Conservation (phyloP, 2,797 vertebrate species). For the Threskiornis aethiopicus region DNA sequence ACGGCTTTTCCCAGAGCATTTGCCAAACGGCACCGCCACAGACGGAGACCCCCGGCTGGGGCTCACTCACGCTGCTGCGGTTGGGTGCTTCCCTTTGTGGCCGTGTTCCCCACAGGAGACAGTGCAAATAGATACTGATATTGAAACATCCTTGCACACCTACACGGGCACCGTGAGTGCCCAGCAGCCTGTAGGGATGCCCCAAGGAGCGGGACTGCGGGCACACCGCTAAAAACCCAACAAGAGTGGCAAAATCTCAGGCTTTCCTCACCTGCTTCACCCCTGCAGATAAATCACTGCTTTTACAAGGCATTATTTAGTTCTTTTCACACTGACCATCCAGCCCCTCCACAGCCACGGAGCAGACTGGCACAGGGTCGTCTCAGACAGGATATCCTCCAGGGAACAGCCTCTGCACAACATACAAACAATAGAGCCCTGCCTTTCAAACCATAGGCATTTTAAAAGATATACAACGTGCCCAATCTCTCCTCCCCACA, state of each 20-base stretch:
- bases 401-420: conserved; percentile 71
- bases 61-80: not conserved
- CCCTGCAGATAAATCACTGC: conserved; percentile 5
- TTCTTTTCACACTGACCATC: conserved; percentile 43
- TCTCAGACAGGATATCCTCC: conserved; percentile 82
- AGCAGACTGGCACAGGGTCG: conserved; percentile 69
- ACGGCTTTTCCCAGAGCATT: not conserved
- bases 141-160: not conserved
- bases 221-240: not conserved
- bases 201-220: not conserved
- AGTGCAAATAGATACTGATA: not conserved
- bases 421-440: conserved; percentile 70
- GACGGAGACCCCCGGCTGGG: not conserved
- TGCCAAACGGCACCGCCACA: not conserved
- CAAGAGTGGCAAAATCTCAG: not conserved
- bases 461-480: not conserved
- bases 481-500: not conserved
- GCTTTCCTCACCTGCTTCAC: not conserved
- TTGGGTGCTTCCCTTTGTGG: not conserved
- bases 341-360: conserved; percentile 57
- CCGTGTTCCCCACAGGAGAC: not conserved
- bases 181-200: not conserved
- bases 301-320: conserved; percentile 11
- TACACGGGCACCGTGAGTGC: rapidly evolving
- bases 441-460: conserved; percentile 17